Base-by-base conservation (phyloP, 30 jellyfish, hydroid and myxozoan species). In the Turritopsis dohrnii region DNA sequence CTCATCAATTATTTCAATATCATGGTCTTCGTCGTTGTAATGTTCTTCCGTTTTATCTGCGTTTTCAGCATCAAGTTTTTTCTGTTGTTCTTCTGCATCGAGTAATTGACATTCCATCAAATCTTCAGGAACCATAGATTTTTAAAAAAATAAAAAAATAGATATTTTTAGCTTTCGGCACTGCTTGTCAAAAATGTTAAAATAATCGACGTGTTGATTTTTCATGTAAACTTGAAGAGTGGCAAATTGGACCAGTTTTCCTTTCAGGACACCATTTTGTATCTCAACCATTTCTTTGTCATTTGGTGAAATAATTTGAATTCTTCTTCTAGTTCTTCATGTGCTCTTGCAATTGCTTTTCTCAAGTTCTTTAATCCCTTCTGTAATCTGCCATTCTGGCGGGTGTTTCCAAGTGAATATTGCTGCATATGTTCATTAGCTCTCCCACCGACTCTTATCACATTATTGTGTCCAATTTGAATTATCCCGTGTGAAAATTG, bases 391-490 rank as follows among this genome's bases (percentile, higher is more conserved):
- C 23, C 77, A 0, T 0, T 19, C 9, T 27, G 77, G 8, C 31
- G 9, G 77, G 77, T 21, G 9, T 69, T 27, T 19, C 17, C 9
- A 69, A 69, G 16, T n/a, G 77, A 69, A 27, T 69, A 69, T 69
- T 69, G 28, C 30, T 69, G 28, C 84, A 89, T 79, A 1, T 26
- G 65, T 53, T 84, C 93, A 65, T 72, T 84, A 29, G 89, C 82
- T 23, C 96, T 65, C 54, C 90, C 85, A 8, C 96, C 96, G 17
- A 85, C 91, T 1, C 96, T 84, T 23, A 90, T 53, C 22, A 90
- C 74, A 20, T 75, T 66, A 0, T 25, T 28, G 54, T 90, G 95
- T 17, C 91, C 91, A 85, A 81, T 29, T 23, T 81, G 71, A 29
- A 90, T 22, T 18, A 89, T 30, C 19, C 94, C 94, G 54, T 83